Evolutionary conservation across 2,888 invertebrate genomes (phyloP).

Genomic region (Leistus spinibarbis): DNA sequence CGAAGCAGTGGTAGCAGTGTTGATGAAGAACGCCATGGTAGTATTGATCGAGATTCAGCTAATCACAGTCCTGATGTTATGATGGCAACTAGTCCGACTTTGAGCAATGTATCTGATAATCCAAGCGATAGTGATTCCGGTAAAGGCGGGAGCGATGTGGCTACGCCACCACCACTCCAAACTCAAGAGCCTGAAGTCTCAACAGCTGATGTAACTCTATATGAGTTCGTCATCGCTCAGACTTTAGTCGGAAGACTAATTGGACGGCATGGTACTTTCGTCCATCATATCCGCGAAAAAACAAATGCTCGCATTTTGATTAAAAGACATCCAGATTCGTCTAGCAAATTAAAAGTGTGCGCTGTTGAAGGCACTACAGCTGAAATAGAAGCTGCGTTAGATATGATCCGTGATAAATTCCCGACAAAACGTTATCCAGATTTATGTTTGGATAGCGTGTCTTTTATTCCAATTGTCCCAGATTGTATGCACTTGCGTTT

Average conservation of each 20-base stretch:
- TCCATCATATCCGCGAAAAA: slow-evolving; percentile 79
- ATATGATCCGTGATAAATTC: slow-evolving; percentile 84
- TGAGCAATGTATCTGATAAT: slow-evolving; percentile 72
- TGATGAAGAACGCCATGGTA: slow-evolving; percentile 49
- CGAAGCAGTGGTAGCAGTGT: slow-evolving; percentile 15
- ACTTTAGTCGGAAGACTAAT: slow-evolving; percentile 84
- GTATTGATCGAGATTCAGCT: slow-evolving; percentile 69
- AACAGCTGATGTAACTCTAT: slow-evolving; percentile 55
- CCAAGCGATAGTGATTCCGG: slow-evolving; percentile 82
- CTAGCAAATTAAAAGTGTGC: slow-evolving; percentile 78
- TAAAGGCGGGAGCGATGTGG: slow-evolving; percentile 76
- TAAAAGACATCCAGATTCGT: slow-evolving; percentile 74
- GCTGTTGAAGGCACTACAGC: slow-evolving; percentile 78
- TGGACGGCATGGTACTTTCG: slow-evolving; percentile 80
- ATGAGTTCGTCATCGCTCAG: slow-evolving; percentile 78
- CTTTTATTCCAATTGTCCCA: slow-evolving; percentile 53
- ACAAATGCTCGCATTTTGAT: slow-evolving; percentile 81
- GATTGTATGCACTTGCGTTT: slow-evolving; percentile 60
- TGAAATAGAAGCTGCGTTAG: slow-evolving; percentile 82
- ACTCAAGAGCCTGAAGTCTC: slow-evolving; percentile 53
- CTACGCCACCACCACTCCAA: slow-evolving; percentile 70
- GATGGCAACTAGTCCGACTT: slow-evolving; percentile 68
- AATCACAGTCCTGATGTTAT: slow-evolving; percentile 79
- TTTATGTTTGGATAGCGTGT: slow-evolving; percentile 71
- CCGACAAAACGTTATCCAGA: slow-evolving; percentile 81